Evolutionary conservation across 2,888 invertebrate genomes (phyloP), one percentile per base, ranked within the genome.

Genomic region (Eledona agricola): DNA sequence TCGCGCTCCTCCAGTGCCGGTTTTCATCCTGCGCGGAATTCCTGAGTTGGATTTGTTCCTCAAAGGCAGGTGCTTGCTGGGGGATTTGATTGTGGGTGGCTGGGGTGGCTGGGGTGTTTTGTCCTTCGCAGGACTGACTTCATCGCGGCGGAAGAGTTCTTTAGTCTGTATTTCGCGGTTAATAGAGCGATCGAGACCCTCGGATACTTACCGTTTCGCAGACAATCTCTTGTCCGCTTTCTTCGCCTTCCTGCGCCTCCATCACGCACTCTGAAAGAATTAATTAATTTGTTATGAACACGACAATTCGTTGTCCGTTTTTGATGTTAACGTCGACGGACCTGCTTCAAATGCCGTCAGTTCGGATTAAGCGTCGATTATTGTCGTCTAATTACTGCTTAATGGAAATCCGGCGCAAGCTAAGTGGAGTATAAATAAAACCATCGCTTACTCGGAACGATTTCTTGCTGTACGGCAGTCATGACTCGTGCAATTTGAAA

Each of bases 401-500:
- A 25, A 35, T 47, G 37, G 49, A 38, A 28, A 17, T 19, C 20
- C 13, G 22, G n/a, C 25, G 10, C 28, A 42, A 10, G 25, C 6
- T 9, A 43, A 32, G 23, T 19, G 28, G 4, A 4, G 3, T 16
- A 9, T n/a, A 11, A 38, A 4, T n/a, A n/a, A 11, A 7, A 26
- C 12, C 9, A 35, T 17, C 16, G 23, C 47, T 53, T 26, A 53
- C 47, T 46, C 19, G 26, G 34, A 16, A 40, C 25, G 28, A 35
- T 45, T 35, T 45, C 45, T 23, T 45, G 34, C 20, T 28, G 22
- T 15, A 45, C n/a, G 26, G 49, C 15, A 50, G 58, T 52, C 58
- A 58, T 58, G 51, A 47, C 55, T 49, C 28, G 29, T 35, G 28
- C 37, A 54, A 56, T 51, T 51, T 51, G 17, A 37, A 43, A 29